Evolutionary conservation across 2,797 vertebrate species (phyloP), one percentile per base, ranked within the genome.

Genomic region (Pristis pectinata): DNA sequence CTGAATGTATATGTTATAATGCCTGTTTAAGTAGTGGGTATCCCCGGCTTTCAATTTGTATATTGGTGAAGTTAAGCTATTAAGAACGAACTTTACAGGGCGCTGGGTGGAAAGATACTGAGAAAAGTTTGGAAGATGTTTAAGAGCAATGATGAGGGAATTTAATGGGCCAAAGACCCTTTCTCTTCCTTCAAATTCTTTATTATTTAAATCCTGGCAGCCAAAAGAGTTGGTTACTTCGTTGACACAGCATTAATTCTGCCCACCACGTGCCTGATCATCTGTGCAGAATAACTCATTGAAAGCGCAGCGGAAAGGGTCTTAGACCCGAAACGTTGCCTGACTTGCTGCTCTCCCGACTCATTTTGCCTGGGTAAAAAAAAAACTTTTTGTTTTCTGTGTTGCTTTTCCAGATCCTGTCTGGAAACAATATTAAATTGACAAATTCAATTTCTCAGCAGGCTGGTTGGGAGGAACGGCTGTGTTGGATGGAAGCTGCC

Each of bases 401-500:
- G 70, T 64, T 17, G n/a, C 19, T 59, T 64, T 61, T 64, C 24
- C 7, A 37, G 59, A 17, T 64, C 59, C 87, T 37, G 56, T 64
- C n/a, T 91, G 19, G 56, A 64, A 61, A 56, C 4, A 34, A 89
- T n/a, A 91, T 91, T 91, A 37, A 37, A 64, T 19, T 64, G 87
- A 37, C 85, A 91, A 91, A 91, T 64, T 9, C 37, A 64, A 64
- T 91, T 91, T 64, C 34, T 64, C 59, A 91, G 61, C n/a, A 91
- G 8, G 34, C 87, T 41, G 87, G 41, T 44, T 3, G 15, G 17
- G 17, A 64, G 22, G 7, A 91, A 37, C 59, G n/a, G 7, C 56
- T 3, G 59, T 24, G 15, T 9, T 3, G 2, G 24, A 59, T 34
- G 10, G 17, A 64, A 3, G 34, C 17, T 5, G 49, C 67, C 8